Evolutionary conservation across 1,140 invertebrate genomes (phyloP).

Genomic region (Capitella teleta): DNA sequence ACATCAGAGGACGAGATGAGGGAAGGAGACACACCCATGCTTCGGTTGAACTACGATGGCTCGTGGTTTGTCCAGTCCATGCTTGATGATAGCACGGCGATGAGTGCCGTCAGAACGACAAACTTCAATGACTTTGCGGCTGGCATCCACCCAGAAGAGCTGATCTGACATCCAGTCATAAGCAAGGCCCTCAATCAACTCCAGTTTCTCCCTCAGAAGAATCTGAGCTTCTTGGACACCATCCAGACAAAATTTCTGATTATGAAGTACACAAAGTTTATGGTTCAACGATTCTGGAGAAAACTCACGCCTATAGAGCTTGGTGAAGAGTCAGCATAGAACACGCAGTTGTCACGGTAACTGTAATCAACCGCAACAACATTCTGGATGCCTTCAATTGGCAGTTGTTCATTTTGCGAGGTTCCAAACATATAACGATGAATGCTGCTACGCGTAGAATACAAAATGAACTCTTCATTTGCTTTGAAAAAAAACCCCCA

Average conservation of each 20-base stretch:
- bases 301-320: slow-evolving; percentile 46
- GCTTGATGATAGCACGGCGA: slow-evolving; percentile 17
- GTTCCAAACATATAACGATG: slow-evolving; percentile 55
- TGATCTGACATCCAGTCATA: slow-evolving; percentile 27
- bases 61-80: slow-evolving; percentile 16
- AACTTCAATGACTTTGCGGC: slow-evolving; percentile 53
- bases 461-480: slow-evolving; percentile 62
- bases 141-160: slow-evolving; percentile 32
- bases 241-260: too few relatives aligned
- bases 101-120: slow-evolving; percentile 57
- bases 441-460: slow-evolving; percentile 63
- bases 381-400: slow-evolving; percentile 53
- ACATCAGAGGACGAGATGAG: background rate
- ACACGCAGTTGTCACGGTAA: slow-evolving; percentile 22
- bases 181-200: slow-evolving; percentile 19
- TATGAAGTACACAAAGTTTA: too few relatives aligned
- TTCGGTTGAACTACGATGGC: slow-evolving; percentile 23
- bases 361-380: slow-evolving; percentile 23
- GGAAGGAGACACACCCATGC: slow-evolving; percentile 22
- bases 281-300: background rate
- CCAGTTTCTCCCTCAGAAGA: slow-evolving; percentile 23
- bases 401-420: slow-evolving; percentile 49
- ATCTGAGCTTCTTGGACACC: too few relatives aligned
- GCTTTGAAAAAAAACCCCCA: slow-evolving; percentile 30
- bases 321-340: slow-evolving; percentile 17